Evolutionary conservation across 1,140 invertebrate genomes (phyloP).

Genomic region (Drosophila eugracilis): DNA sequence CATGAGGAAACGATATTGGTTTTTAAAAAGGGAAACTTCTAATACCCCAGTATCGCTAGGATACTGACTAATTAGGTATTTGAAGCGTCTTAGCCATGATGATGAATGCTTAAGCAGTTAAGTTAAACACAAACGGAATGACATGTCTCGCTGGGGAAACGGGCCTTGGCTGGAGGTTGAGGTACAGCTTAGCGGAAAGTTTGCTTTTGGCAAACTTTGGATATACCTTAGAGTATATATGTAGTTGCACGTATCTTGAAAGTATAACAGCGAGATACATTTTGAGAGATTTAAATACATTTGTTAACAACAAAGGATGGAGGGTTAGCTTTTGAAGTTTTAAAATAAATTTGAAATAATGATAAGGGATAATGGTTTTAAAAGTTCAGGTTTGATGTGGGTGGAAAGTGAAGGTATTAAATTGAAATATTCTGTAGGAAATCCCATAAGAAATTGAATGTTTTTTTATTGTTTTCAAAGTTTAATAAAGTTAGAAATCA

Average conservation of each 20-base stretch:
- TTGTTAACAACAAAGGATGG: neutral
- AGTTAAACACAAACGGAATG: conserved; percentile 15
- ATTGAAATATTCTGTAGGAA: too few relatives aligned
- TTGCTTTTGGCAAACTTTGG: conserved; percentile 19
- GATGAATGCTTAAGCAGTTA: conserved; percentile 51
- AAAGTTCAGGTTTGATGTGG: too few relatives aligned
- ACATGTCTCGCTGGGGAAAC: neutral
- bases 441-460: too few relatives aligned
- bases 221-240: too few relatives aligned
- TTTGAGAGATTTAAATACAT: conserved; percentile 14
- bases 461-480: too few relatives aligned
- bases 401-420: too few relatives aligned
- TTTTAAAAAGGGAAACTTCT: neutral
- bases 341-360: neutral
- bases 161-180: neutral
- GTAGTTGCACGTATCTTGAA: neutral
- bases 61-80: conserved; percentile 54
- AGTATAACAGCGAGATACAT: conserved; percentile 15
- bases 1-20: conserved; percentile 22
- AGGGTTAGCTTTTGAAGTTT: neutral
- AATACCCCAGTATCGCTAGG: neutral
- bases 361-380: too few relatives aligned
- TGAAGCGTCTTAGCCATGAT: conserved; percentile 46
- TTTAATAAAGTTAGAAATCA: too few relatives aligned
- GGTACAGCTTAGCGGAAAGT: conserved; percentile 26